These are phyloP conservation scores for Anoplius nigerrimus DNA, from an alignment of 2,888 invertebrate genomes.

Conservation along the genomic window DNA sequence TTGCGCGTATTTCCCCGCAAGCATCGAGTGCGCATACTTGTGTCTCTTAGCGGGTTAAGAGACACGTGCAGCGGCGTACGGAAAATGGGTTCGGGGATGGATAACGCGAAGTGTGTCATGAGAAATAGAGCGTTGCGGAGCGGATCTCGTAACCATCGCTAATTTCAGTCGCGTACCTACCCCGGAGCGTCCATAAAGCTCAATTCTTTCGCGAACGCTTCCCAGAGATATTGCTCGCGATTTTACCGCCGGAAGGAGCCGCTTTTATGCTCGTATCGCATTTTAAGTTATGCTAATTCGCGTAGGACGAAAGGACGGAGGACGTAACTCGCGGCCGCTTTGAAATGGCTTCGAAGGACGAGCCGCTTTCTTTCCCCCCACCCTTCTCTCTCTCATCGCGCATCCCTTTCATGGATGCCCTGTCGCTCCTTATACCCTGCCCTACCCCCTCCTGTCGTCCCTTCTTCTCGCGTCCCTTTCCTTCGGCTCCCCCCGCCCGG, in stretches of 20 bases:
- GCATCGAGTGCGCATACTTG: no score
- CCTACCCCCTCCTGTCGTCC: slow-evolving; percentile 7
- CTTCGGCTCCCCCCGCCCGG: not conserved
- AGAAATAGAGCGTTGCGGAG: not conserved
- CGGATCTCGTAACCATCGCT: slow-evolving; percentile 24
- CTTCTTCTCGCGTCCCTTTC: not conserved
- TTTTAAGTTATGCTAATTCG: slow-evolving; percentile 70
- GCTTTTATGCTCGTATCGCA: slow-evolving; percentile 64
- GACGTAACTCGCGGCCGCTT: slow-evolving; percentile 8
- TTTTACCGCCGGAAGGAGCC: slow-evolving; percentile 59
- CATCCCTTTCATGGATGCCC: not conserved
- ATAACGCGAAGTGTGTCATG: no score
- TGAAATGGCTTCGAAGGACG: slow-evolving; percentile 9
- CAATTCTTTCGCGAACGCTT: slow-evolving; percentile 43
- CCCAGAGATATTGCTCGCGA: slow-evolving; percentile 42
- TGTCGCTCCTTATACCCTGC: slow-evolving; percentile 20
- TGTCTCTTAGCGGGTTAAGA: no score
- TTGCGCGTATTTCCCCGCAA: no score
- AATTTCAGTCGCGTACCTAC: slow-evolving; percentile 25
- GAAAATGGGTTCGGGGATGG: no score
- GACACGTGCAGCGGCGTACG: no score
- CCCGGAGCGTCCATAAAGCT: slow-evolving; percentile 31
- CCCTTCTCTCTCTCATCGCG: not conserved
- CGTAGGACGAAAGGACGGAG: slow-evolving; percentile 37
- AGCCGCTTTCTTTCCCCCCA: slow-evolving; percentile 10